Base-by-base conservation (phyloP, 2,888 invertebrate genomes). In the Drosophila tanythrix region DNA sequence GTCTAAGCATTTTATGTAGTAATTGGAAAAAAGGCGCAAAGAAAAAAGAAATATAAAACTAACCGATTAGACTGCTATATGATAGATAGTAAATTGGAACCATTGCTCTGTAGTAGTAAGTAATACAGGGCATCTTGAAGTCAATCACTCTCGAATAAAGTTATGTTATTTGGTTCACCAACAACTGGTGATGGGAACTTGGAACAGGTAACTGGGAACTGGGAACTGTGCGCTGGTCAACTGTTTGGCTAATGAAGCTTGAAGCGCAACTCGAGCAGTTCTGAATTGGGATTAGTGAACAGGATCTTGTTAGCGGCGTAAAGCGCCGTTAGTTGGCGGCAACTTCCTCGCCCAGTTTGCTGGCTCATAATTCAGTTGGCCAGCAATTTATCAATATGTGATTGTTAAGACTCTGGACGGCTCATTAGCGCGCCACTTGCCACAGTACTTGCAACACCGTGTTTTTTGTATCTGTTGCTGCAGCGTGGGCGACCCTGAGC, bases 181-280 rank as follows among this genome's bases (percentile, higher is more conserved):
- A 55, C 59, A 43, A 55, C 59, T 50, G 50, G 29, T 35, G 33
- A 29, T 29, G 56, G n/a, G 56, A 36, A 38, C 48, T 63, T 61
- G 36, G 35, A 53, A 46, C 46, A 46, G 46, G 46, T 46, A 46
- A 46, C 21, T 21, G 46, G 21, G 0, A 50, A 35, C 36, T 63
- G 61, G 50, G 55, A 46, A 27, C 25, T 27, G 55, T n/a, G 52
- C 53, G 64, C 70, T 71, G 68, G 58, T 63, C 76, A 73, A 66
- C 68, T 73, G 59, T 62, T 62, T 71, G 78, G 88, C 89, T 85
- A 89, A 89, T 89, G 84, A 85, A 87, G 84, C 84, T 76, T 70
- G 79, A 79, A 81, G 66, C 69, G 68, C 64, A 68, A 68, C 64
- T 66, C 73, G 79, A 75, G 61, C 77, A 66, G 25, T 56, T 66